A percentile compares a stretch with the other conserved stretches of the same genome.
phyloP scores from a whole-genome alignment of 2,113 vertebrate species.

The Tricholaema leucomelas region DNA sequence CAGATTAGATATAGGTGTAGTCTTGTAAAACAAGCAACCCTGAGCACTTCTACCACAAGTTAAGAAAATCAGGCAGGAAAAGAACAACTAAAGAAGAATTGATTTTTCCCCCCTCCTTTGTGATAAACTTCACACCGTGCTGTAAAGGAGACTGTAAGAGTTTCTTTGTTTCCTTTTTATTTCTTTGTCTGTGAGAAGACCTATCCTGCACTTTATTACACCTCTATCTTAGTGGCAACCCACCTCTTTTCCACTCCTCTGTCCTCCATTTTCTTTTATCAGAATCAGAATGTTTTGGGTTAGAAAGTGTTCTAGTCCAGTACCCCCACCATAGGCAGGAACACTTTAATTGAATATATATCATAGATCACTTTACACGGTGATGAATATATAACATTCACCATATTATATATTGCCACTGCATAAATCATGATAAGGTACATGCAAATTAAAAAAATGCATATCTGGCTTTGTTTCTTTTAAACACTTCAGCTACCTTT shows the following conservation, averaged over 20 bases:
- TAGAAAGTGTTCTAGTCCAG: not conserved
- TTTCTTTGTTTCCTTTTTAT: not conserved
- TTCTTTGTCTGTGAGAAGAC: not conserved
- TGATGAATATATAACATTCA: no score
- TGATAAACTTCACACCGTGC: not conserved
- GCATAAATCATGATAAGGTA: not conserved
- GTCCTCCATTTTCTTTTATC: not conserved
- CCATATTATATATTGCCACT: not conserved
- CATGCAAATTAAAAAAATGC: not conserved
- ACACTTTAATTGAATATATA: not conserved
- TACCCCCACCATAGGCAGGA: fast-evolving
- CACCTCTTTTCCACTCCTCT: not conserved
- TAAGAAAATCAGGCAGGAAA: not conserved
- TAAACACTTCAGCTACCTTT: not conserved
- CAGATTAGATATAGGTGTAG: not conserved
- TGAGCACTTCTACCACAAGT: not conserved
- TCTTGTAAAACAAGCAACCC: not conserved
- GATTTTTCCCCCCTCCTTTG: not conserved
- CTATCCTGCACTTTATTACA: not conserved
- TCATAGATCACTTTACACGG: not conserved
- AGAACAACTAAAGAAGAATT: not conserved
- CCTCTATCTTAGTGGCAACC: not conserved
- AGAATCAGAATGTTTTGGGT: not conserved
- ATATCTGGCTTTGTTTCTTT: not conserved
- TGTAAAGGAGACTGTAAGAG: not conserved